Base-by-base conservation (phyloP, 2,113 vertebrate species). In the Atlantisia rogersi region DNA sequence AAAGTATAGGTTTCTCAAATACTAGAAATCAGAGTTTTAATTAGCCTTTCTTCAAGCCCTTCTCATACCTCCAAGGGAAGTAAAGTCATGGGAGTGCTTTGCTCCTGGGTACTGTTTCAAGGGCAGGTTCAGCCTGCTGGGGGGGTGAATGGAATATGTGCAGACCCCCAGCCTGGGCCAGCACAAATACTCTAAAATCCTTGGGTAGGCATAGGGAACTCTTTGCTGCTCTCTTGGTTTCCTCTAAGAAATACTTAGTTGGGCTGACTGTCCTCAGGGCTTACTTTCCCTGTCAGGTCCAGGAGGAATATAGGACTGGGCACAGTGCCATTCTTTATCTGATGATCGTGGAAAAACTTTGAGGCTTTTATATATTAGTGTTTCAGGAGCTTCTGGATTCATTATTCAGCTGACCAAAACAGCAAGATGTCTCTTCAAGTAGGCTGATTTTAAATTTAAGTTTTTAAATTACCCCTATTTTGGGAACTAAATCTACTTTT, bases 111-210 rank as follows among this genome's bases (percentile, higher is more conserved):
- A 3, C 9, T 20, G 11, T 65, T 79, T 75, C 25, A 67, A 32
- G 67, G 52, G 19, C 15, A 32, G 32, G 15, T 21, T 63, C 15
- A 46, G 20, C 12, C 5, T 53, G 7, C 20, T 8, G 26, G 15
- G 15, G 10, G 15, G 15, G 15, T 0, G 4, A 60, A 26, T 0
- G 5, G 37, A 21, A 0, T 4, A 15, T 0, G 5, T 40, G 62
- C 12, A 56, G 40, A 6, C 9, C 6, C 21, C 12, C 37, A 32
- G n/a, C 44, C 44, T 52, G 64, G 35, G 25, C 46, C 12, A 19
- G 14, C 6, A 6, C 2, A 5, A 71, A 10, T 3, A 10, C 6
- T 58, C 32, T 6, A 3, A 35, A 59, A 64, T 32, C n/a, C 35
- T 52, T 9, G 4, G 2, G 21, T 55, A 59, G 22, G 7, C 0